A percentile compares a stretch with the other conserved stretches of the same genome.
These are phyloP conservation scores for Atlantisia rogersi DNA, from an alignment of 2,113 vertebrate genomes.

Conservation along the genomic window DNA sequence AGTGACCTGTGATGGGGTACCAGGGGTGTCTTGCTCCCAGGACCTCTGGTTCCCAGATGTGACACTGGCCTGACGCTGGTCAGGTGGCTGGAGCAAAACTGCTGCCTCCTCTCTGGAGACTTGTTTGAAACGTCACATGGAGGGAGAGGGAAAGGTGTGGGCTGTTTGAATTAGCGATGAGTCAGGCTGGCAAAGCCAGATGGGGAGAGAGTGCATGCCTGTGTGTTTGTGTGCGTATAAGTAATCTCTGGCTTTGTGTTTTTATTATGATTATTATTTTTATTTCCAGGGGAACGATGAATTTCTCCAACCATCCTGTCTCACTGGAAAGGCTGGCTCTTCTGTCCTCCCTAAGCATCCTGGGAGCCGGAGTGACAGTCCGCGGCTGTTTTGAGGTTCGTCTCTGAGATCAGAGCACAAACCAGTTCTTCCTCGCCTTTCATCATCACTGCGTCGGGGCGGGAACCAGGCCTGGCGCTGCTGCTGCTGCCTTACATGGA, in stretches of 20 bases:
- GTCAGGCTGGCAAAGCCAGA: conserved; percentile 68
- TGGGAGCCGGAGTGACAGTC: conserved; percentile 18
- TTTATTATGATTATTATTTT: conserved; percentile 71
- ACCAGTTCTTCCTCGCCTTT: conserved; percentile 63
- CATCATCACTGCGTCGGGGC: background rate
- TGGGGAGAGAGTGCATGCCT: conserved; percentile 70
- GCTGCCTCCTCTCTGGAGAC: background rate
- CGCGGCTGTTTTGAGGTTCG: conserved; percentile 50
- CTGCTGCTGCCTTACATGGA: background rate
- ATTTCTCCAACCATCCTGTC: conserved; percentile 66
- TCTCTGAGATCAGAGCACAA: conserved; percentile 65
- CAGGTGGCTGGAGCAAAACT: background rate
- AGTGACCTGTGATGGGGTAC: background rate
- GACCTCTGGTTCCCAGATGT: background rate
- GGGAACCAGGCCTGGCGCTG: background rate
- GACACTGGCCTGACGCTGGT: fast-evolving
- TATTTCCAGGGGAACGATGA: conserved; percentile 69
- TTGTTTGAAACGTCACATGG: background rate
- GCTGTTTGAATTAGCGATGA: conserved; percentile 73
- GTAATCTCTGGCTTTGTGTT: conserved; percentile 71
- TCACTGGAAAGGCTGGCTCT: conserved; percentile 71
- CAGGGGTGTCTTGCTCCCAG: background rate
- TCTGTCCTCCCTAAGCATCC: conserved; percentile 49
- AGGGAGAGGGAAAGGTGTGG: conserved; percentile 68
- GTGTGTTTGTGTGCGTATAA: conserved; percentile 58